A percentile compares a stretch with the other conserved stretches of the same genome.
Evolutionary conservation across 2,113 vertebrate genomes (phyloP).

Genomic region (Larimichthys crocea): DNA sequence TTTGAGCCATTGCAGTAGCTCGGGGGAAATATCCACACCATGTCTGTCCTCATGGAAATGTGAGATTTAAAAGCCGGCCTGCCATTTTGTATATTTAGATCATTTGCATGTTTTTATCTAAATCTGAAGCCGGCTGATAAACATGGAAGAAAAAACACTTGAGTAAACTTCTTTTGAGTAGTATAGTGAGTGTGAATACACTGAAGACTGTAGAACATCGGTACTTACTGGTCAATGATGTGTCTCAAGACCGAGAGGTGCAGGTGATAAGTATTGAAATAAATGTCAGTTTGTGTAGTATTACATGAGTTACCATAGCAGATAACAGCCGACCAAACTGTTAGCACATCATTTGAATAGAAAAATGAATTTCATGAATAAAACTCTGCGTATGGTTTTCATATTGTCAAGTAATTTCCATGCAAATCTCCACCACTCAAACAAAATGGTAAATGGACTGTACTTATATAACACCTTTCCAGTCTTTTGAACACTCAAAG

Average conservation of each 20-base stretch:
- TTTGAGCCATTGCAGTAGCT: constrained; percentile 5
- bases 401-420: constrained; percentile 20
- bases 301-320: neutral
- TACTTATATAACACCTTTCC: too few relatives aligned
- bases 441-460: neutral
- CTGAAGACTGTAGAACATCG: constrained; percentile 2
- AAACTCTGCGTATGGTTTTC: constrained; percentile 1
- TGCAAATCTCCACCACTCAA: constrained; percentile 14
- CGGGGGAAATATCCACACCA: constrained; percentile 11
- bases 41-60: neutral
- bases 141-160: neutral
- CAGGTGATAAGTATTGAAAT: constrained; percentile 35
- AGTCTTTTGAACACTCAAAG: too few relatives aligned
- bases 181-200: constrained; percentile 4
- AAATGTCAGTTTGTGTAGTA: neutral
- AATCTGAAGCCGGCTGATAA: neutral
- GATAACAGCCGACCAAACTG: neutral
- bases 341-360: neutral
- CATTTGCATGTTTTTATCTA: neutral
- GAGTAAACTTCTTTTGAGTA: constrained; percentile 13
- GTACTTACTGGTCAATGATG: constrained; percentile 32
- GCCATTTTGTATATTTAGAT: neutral
- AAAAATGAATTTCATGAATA: neutral
- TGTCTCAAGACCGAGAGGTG: constrained; percentile 21
- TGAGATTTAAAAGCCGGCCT: neutral